Conservation (phyloP, 2,797 vertebrate species). For the Chaetodon trifasciatus region DNA sequence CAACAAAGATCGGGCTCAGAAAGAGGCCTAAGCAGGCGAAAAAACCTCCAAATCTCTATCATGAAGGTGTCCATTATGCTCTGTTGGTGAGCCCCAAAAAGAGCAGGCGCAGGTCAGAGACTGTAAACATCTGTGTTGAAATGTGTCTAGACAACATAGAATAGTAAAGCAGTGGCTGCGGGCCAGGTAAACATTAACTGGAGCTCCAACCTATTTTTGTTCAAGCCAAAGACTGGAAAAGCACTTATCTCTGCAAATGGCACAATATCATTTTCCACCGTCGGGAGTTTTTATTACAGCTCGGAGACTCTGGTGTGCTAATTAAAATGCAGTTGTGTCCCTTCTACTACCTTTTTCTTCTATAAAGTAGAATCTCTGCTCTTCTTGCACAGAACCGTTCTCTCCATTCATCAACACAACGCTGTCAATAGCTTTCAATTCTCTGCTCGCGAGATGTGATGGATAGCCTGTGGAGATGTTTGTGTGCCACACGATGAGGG, state of each 20-base stretch:
- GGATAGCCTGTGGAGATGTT: constrained; percentile 46
- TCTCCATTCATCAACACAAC: constrained; percentile 72
- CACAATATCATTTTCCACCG: constrained; percentile 80
- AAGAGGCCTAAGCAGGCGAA: background rate
- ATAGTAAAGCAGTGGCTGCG: constrained; percentile 67
- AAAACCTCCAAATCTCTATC: constrained; percentile 22
- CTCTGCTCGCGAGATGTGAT: constrained; percentile 26
- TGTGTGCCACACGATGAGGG: constrained; percentile 32
- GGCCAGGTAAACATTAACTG: constrained; percentile 83
- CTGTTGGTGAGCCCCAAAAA: constrained; percentile 26
- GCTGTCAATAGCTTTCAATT: constrained; percentile 61
- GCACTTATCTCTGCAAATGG: constrained; percentile 85
- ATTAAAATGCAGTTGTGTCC: constrained; percentile 86
- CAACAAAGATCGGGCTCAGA: constrained; percentile 22
- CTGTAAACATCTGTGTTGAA: constrained; percentile 61
- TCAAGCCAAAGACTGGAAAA: constrained; percentile 87
- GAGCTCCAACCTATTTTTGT: constrained; percentile 80
- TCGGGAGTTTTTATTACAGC: constrained; percentile 81
- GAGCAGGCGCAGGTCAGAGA: constrained; percentile 45
- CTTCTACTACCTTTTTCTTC: constrained; percentile 49
- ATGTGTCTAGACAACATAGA: constrained; percentile 76
- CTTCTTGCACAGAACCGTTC: constrained; percentile 50
- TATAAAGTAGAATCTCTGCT: constrained; percentile 52
- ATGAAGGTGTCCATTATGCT: constrained; percentile 42
- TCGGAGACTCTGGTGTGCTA: constrained; percentile 88